Evolutionary conservation across 2,113 vertebrate genomes (phyloP).

Genomic region (Salvelinus sp.): DNA sequence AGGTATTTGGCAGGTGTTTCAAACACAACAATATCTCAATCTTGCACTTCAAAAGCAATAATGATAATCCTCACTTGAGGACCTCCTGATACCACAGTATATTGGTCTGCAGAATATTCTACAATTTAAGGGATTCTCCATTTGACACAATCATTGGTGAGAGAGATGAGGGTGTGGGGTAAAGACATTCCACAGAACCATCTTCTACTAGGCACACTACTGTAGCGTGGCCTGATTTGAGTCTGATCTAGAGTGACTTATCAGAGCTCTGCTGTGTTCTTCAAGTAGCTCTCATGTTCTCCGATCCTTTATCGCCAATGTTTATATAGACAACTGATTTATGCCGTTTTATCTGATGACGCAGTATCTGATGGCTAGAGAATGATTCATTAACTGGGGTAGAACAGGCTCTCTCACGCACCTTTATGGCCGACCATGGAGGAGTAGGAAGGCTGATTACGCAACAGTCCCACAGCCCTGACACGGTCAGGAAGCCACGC

Average conservation of each 20-base stretch:
- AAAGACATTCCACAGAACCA: no score
- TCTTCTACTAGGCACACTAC: no score
- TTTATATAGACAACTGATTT: conserved; percentile 61
- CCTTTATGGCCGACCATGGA: conserved; percentile 28
- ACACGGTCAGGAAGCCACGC: background rate
- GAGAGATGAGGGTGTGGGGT: no score
- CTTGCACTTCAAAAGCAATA: background rate
- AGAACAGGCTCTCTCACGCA: conserved; percentile 33
- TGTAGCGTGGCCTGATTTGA: no score
- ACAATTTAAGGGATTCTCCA: no score
- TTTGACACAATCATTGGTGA: no score
- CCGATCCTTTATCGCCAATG: conserved; percentile 33
- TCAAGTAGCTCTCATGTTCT: conserved; percentile 14
- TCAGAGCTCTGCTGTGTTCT: conserved; percentile 16
- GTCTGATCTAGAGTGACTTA: conserved; percentile 26
- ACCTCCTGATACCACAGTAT: conserved; percentile 28
- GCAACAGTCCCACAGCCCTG: no score
- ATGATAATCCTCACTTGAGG: conserved; percentile 21
- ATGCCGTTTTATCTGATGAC: conserved; percentile 38
- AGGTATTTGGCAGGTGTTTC: conserved; percentile 5
- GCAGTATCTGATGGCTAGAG: conserved; percentile 40
- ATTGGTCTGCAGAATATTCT: background rate
- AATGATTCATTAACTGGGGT: conserved; percentile 54
- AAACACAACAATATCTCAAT: background rate
- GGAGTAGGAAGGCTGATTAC: background rate